Conservation (phyloP, 2,888 invertebrate genomes). For the Erebia aethiops region DNA sequence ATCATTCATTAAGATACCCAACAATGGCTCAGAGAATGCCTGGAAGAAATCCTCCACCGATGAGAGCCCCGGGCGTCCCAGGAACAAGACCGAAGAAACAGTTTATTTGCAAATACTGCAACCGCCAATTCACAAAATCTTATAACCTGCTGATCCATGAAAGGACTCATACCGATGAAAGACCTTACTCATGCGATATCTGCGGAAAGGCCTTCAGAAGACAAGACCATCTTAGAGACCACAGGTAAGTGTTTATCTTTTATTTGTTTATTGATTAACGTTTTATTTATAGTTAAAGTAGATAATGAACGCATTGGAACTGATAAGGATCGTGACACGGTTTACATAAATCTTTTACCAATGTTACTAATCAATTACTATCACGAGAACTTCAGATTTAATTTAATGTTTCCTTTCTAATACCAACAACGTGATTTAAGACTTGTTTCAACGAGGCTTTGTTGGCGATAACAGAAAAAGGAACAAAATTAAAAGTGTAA, state of each 20-base stretch:
- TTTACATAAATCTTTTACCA: slow-evolving; percentile 37
- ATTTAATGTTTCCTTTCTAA: slow-evolving; percentile 66
- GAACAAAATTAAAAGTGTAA: slow-evolving; percentile 74
- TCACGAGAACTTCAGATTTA: slow-evolving; percentile 57
- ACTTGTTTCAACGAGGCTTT: slow-evolving; percentile 68
- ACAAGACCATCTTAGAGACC: slow-evolving; percentile 96
- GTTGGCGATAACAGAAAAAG: slow-evolving; percentile 74
- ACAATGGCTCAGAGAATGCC: slow-evolving; percentile 78
- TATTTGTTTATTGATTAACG: slow-evolving; percentile 15
- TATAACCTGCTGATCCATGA: slow-evolving; percentile 99
- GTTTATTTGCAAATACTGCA: slow-evolving; percentile 99
- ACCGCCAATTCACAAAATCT: slow-evolving; percentile 98
- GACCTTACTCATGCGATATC: slow-evolving; percentile 97
- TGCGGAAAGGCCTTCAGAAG: slow-evolving; percentile 97
- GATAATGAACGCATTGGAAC: slow-evolving; percentile 19
- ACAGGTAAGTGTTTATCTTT: slow-evolving; percentile 84
- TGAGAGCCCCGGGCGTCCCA: slow-evolving; percentile 81
- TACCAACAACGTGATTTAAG: slow-evolving; percentile 73
- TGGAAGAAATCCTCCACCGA: slow-evolving; percentile 78
- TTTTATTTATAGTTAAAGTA: slow-evolving; percentile 15
- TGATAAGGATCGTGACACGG: slow-evolving; percentile 25
- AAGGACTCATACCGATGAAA: slow-evolving; percentile 97
- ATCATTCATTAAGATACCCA: slow-evolving; percentile 80
- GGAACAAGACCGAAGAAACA: slow-evolving; percentile 89
- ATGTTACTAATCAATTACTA: slow-evolving; percentile 45